Evolutionary conservation across 2,888 invertebrate species (phyloP).

Genomic region (Drosophila subsilvestris): DNA sequence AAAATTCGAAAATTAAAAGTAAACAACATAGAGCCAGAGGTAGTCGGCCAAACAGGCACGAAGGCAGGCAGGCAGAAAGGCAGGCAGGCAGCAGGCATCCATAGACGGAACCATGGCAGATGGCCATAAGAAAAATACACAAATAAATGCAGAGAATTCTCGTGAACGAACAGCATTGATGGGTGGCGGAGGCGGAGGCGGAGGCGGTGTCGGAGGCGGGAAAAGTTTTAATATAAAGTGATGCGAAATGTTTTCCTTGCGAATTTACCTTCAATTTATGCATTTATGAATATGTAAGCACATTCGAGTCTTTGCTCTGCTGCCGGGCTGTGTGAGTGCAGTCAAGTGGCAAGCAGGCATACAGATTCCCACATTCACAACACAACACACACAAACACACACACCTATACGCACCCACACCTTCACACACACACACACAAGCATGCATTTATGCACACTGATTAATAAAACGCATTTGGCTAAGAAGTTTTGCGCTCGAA

Average conservation of each 20-base stretch:
- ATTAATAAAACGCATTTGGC: constrained; percentile 74
- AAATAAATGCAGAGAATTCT: constrained; percentile 7
- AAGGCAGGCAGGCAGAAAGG: too few relatives aligned
- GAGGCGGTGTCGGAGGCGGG: constrained; percentile 4
- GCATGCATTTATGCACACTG: constrained; percentile 50
- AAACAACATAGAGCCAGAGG: constrained; percentile 62
- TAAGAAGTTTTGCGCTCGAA: constrained; percentile 63
- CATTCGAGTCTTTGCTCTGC: constrained; percentile 48
- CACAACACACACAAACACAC: background rate
- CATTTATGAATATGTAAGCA: constrained; percentile 78
- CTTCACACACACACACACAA: constrained; percentile 12
- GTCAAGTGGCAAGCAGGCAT: constrained; percentile 66
- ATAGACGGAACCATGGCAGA: constrained; percentile 38
- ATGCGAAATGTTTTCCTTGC: constrained; percentile 77
- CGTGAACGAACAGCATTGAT: constrained; percentile 1
- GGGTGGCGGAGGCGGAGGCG: background rate
- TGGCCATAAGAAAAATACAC: constrained; percentile 62
- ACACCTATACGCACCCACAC: constrained; percentile 29
- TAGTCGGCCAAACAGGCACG: background rate
- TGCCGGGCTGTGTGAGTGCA: constrained; percentile 55
- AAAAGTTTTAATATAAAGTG: constrained; percentile 74
- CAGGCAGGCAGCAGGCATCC: background rate
- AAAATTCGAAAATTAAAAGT: constrained; percentile 79
- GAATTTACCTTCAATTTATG: constrained; percentile 79
- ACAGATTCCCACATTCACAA: constrained; percentile 26